A percentile compares a stretch with the other conserved stretches of the same genome.
phyloP scores from a whole-genome alignment of 2,888 invertebrate genomes.

The Bursaphelenchus okinawaensis region DNA sequence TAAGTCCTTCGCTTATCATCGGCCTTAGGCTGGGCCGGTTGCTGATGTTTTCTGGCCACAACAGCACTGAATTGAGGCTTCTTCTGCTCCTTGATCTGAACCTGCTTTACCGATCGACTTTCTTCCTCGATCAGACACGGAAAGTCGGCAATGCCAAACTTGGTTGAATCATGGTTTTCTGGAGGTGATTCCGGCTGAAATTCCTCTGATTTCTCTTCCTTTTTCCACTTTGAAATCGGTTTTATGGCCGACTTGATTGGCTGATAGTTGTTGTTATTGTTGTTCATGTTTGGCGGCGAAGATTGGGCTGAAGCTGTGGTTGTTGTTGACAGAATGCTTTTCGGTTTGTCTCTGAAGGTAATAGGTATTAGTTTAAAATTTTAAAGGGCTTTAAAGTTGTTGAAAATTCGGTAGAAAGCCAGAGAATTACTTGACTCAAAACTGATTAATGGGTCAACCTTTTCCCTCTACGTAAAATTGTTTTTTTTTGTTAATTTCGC shows the following conservation, averaged over 20 bases:
- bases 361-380: too few species aligned
- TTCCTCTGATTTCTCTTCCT: neutral
- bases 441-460: neutral
- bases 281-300: neutral
- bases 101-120: neutral
- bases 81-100: slow-evolving; percentile 16
- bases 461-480: neutral
- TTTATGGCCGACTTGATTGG: neutral
- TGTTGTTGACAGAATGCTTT: neutral
- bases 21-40: slow-evolving; percentile 5
- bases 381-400: too few species aligned
- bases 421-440: neutral
- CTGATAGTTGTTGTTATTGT: neutral
- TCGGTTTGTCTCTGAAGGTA: neutral
- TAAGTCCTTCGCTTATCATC: slow-evolving; percentile 24
- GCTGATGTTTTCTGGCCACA: slow-evolving; percentile 25
- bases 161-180: slow-evolving; percentile 3
- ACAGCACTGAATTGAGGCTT: slow-evolving; percentile 20
- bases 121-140: slow-evolving; percentile 35
- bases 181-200: too few species aligned
- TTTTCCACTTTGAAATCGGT: neutral
- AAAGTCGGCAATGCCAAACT: slow-evolving; percentile 42
- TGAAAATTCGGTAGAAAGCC: neutral
- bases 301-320: neutral
- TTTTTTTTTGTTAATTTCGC: too few species aligned